Evolutionary conservation across 2,797 vertebrate genomes (phyloP).

Genomic region (Percopsis omiscomaycus): DNA sequence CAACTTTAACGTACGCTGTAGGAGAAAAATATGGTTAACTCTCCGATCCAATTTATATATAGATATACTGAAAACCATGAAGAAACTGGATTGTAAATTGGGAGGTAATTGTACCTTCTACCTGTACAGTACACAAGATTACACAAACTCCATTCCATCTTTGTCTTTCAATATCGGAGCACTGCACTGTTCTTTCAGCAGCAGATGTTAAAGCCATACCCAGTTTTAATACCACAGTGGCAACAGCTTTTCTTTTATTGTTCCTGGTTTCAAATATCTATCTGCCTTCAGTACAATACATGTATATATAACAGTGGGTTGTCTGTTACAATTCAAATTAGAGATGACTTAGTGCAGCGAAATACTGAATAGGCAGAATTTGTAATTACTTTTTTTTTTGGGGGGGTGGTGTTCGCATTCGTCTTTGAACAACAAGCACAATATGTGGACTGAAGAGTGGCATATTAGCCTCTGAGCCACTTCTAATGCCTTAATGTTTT

Average conservation of each 20-base stretch:
- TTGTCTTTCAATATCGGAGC: too few relatives aligned
- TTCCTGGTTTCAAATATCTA: not conserved
- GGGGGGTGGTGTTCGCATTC: not conserved
- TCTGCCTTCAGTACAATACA: conserved; percentile 20
- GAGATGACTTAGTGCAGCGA: conserved; percentile 13
- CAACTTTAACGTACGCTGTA: too few relatives aligned
- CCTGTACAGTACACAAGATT: too few relatives aligned
- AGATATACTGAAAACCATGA: too few relatives aligned
- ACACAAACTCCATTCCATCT: too few relatives aligned
- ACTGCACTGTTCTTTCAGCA: not conserved
- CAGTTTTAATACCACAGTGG: not conserved
- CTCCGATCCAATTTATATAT: too few relatives aligned
- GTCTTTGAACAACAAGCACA: conserved; percentile 7
- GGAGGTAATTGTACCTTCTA: too few relatives aligned
- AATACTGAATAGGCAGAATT: conserved; percentile 17
- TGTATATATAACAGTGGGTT: conserved; percentile 22
- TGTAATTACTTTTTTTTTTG: conserved; percentile 4
- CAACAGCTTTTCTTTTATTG: conserved; percentile 13
- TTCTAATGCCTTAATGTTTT: conserved; percentile 12
- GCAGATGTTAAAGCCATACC: too few relatives aligned
- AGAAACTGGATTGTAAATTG: too few relatives aligned
- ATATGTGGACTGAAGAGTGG: conserved; percentile 25
- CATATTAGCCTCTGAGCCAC: conserved; percentile 30
- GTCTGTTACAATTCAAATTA: conserved; percentile 29
- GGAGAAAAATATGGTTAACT: too few relatives aligned